Percentiles rank a stretch among this genome's conserved stretches.
phyloP scores from a whole-genome alignment of 2,888 invertebrate species.

The Troilus luridus region DNA sequence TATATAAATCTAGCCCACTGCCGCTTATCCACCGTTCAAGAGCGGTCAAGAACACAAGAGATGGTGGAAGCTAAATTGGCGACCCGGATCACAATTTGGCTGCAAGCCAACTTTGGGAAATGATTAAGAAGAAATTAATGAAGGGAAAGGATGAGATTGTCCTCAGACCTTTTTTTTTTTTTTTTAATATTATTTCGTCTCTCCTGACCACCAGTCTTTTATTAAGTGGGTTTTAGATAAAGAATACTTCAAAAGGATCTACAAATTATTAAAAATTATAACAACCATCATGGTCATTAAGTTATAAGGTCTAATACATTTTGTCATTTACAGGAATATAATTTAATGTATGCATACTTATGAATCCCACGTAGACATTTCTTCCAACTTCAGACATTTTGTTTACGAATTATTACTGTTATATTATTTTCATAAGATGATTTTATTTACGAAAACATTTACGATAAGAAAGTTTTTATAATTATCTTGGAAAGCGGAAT shows the following conservation, averaged over 20 bases:
- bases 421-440: no score
- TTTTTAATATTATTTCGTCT: background rate
- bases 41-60: background rate
- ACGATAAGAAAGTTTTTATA: no score
- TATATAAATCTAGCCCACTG: no score
- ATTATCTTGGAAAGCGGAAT: no score
- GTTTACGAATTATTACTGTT: no score
- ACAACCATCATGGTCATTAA: background rate
- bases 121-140: slow-evolving; percentile 21
- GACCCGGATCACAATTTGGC: background rate
- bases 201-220: background rate
- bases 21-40: background rate
- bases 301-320: no score
- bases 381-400: no score
- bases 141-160: slow-evolving; percentile 21
- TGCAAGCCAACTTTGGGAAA: background rate
- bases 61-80: background rate
- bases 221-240: background rate
- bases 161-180: background rate
- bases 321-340: no score
- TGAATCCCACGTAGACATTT: no score
- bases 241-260: background rate
- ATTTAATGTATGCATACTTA: no score
- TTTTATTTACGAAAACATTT: no score
- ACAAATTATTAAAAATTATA: background rate